Evolutionary conservation across 2,888 invertebrate species (phyloP), one percentile per base, ranked within the genome.

Genomic region (Euproctis similis): DNA sequence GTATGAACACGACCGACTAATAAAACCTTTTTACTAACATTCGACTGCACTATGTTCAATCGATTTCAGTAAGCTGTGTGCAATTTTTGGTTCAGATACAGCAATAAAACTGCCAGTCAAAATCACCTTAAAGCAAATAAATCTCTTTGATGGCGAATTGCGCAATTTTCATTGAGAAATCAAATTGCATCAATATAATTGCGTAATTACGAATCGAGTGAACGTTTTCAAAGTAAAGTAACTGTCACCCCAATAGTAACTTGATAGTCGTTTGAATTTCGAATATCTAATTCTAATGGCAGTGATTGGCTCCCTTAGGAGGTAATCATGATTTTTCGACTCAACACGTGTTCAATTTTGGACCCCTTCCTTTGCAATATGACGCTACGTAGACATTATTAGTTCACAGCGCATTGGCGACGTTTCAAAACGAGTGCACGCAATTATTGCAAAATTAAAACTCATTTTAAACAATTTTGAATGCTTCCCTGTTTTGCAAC

Each of bases 241-340:
- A 59, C 57, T 65, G 64, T 67, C 69, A 65, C 77, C 77, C 80
- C 51, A 61, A n/a, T n/a, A 53, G 80, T 67, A 77, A 81, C 63
- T 63, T 51, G 76, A 81, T 81, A 76, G 59, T 59, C 57, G 69
- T 74, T 76, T 70, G 69, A 72, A 74, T 66, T 64, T 67, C 62
- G 65, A 78, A 80, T 78, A 77, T 80, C 81, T 81, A 80, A 81
- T 81, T 81, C 74, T 80, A 80, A 80, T 78, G 66, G 67, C 70
- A 55, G 69, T 80, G 77, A 84, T 81, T 82, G 81, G 75, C 73
- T 82, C 84, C 84, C 76, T 64, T 43, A 76, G 81, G 84, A 80
- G 74, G 71, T 70, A 78, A 84, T 82, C 77, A 77, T 62, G 76
- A 81, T 74, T 80, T 81, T 77, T 74, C 58, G 65, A 76, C 71